These are phyloP conservation scores for Dufourea novaeangliae DNA, from an alignment of 1,140 invertebrate species.

Conservation along the genomic window DNA sequence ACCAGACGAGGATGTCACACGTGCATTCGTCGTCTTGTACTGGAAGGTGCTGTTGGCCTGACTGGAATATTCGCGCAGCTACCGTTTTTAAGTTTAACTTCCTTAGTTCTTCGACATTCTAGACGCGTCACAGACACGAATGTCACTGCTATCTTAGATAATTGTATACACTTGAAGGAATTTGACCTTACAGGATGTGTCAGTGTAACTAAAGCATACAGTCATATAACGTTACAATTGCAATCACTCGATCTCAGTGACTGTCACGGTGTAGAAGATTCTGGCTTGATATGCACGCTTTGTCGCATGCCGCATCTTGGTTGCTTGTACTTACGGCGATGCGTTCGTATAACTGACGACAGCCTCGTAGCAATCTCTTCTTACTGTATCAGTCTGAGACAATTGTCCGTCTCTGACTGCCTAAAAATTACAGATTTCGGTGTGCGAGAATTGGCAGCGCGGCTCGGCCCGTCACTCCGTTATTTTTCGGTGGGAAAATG, in stretches of 20 bases:
- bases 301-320: slow-evolving; percentile 92
- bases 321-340: slow-evolving; percentile 94
- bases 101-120: slow-evolving; percentile 70
- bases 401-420: slow-evolving; percentile 95
- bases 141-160: slow-evolving; percentile 70
- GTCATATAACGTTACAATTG: slow-evolving; percentile 84
- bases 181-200: slow-evolving; percentile 88
- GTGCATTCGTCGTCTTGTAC: slow-evolving; percentile 85
- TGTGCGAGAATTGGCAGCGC: slow-evolving; percentile 91
- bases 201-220: slow-evolving; percentile 85
- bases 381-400: slow-evolving; percentile 91
- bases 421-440: slow-evolving; percentile 94
- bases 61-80: slow-evolving; percentile 85
- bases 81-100: slow-evolving; percentile 76
- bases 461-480: slow-evolving; percentile 90
- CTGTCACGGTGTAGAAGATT: slow-evolving; percentile 91
- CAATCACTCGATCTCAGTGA: slow-evolving; percentile 93
- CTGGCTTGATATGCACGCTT: slow-evolving; percentile 90
- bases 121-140: slow-evolving; percentile 67
- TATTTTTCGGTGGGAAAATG: slow-evolving; percentile 96
- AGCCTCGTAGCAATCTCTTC: slow-evolving; percentile 91
- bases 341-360: slow-evolving; percentile 91
- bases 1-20: slow-evolving; percentile 82
- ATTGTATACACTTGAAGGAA: slow-evolving; percentile 71
- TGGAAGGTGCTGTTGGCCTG: slow-evolving; percentile 88